A percentile compares a stretch with the other conserved stretches of the same genome.
phyloP scores from a whole-genome alignment of 2,113 vertebrate species.

The Tachysurus fulvidraco region DNA sequence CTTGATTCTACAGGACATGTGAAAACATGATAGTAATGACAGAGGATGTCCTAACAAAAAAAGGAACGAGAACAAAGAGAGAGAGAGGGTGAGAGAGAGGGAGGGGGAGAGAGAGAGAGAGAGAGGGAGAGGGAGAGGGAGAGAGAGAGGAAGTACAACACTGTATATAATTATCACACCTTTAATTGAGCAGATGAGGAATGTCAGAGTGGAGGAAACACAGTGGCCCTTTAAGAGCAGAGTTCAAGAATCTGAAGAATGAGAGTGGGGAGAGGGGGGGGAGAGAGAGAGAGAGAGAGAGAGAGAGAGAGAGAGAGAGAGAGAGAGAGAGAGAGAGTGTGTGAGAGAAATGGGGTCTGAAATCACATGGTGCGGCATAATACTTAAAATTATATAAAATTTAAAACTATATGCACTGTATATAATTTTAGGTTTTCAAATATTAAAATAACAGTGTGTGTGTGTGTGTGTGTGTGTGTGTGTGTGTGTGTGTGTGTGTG shows the following conservation, averaged over 20 bases:
- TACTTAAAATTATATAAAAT: neutral
- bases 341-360: neutral
- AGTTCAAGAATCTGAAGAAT: slow-evolving; percentile 4
- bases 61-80: neutral
- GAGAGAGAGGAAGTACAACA: neutral
- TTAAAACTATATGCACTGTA: too few relatives aligned
- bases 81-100: neutral
- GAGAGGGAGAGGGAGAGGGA: too few relatives aligned
- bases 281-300: neutral
- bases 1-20: neutral
- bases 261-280: neutral
- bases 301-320: neutral
- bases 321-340: neutral
- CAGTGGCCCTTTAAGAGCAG: neutral
- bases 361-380: neutral
- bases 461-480: neutral
- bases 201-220: neutral
- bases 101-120: neutral
- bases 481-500: neutral
- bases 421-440: neutral
- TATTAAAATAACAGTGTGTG: neutral
- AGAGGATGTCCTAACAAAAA: neutral
- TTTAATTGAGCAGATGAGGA: neutral
- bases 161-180: neutral
- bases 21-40: neutral